phyloP scores from a whole-genome alignment of 1,140 invertebrate genomes.

The Sycophaga agraensis region DNA sequence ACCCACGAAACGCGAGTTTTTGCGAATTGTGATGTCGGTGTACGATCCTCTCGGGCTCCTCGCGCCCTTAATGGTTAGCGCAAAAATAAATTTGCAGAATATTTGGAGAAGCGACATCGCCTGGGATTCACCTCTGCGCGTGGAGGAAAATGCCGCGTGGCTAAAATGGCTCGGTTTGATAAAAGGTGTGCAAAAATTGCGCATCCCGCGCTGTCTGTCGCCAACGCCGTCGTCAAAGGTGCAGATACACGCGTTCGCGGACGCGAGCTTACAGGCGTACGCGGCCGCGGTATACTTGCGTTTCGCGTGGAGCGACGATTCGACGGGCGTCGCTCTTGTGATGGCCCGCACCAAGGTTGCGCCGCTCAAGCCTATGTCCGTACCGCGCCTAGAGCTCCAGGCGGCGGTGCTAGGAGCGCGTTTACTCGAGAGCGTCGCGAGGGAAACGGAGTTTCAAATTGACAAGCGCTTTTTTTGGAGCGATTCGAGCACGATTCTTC shows the following conservation, averaged over 20 bases:
- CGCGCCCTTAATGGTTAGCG: conserved; percentile 23
- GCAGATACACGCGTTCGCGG: neutral
- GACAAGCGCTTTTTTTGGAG: too few relatives aligned
- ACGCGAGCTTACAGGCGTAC: neutral
- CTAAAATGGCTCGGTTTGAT: too few relatives aligned
- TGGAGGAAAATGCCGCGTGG: too few relatives aligned
- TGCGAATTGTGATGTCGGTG: conserved; percentile 32
- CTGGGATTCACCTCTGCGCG: conserved; percentile 28
- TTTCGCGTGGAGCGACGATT: too few relatives aligned
- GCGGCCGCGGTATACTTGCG: neutral
- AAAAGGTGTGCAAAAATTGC: too few relatives aligned
- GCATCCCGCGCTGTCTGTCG: too few relatives aligned
- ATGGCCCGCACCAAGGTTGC: neutral
- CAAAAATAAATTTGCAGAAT: conserved; percentile 33
- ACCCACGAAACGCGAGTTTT: conserved; percentile 23
- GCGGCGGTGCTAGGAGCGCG: neutral
- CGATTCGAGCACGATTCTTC: conserved; percentile 36
- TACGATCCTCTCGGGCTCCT: conserved; percentile 37
- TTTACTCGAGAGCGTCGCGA: too few relatives aligned
- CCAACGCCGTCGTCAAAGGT: too few relatives aligned
- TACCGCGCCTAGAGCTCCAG: neutral
- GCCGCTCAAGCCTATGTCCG: neutral
- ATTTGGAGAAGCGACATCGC: conserved; percentile 28
- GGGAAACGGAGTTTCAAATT: too few relatives aligned
- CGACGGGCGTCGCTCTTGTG: neutral